Evolutionary conservation across 2,113 vertebrate species (phyloP), one percentile per base, ranked within the genome.

Genomic region (Halichoeres trimaculatus): DNA sequence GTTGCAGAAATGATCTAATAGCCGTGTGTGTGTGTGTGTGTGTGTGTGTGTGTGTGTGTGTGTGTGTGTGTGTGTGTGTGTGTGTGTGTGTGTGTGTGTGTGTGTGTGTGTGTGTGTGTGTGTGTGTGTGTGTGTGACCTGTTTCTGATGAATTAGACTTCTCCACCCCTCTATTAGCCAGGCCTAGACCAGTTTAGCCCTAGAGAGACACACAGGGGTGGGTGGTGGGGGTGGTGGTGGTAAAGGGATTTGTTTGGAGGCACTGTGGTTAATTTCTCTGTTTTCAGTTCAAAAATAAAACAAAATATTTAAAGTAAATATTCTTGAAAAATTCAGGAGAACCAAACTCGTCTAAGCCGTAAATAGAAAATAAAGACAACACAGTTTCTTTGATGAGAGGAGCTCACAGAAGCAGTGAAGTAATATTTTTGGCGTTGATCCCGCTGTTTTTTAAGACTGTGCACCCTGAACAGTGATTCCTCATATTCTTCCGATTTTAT

Each of bases 1-100:
- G 94, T 94, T 96, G 94, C 94, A 94, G 95, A 94, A 95, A 95
- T 96, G 93, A 96, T 96, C 93, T 93, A 93, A 20, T 60, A 68
- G 52, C 45, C 68, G 50, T 41, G 54, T 36, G n/a, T 62, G 70
- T 65, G 60, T 66, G 54, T 70, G n/a, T n/a, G n/a, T n/a, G n/a
- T n/a, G n/a, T n/a, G n/a, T n/a, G n/a, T n/a, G n/a, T n/a, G n/a
- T n/a, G n/a, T n/a, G n/a, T n/a, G n/a, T n/a, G n/a, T n/a, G 71
- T 72, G 74, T 62, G 54, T 64, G 81, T 73, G 77, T 80, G 67
- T 53, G 74, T 65, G 30, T 30, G 30, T 30, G 30, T 4, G 48
- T 35, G 59, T 68, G 73, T 64, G 81, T 60, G 69, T 45, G 78
- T 47, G 56, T 56, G 81, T n/a, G n/a, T n/a, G n/a, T n/a, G n/a